phyloP scores from a whole-genome alignment of 2,888 invertebrate species.

The Daptonema setosum region DNA sequence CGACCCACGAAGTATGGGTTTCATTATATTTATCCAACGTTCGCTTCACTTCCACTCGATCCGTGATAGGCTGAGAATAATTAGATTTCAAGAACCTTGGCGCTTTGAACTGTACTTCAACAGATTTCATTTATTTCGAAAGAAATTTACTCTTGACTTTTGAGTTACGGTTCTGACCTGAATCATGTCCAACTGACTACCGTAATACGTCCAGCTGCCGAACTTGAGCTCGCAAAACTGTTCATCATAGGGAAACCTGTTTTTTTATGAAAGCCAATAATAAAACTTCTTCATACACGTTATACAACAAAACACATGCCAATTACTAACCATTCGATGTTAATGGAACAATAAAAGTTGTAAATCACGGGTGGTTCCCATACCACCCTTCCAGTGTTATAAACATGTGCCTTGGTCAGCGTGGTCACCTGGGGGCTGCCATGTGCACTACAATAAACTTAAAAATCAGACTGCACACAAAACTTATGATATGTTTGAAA shows the following conservation, averaged over 20 bases:
- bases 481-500: neutral
- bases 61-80: neutral
- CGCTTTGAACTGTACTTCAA: no score
- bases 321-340: slow-evolving; percentile 17
- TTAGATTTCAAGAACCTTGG: no score
- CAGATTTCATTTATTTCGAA: no score
- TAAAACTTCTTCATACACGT: no score
- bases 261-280: no score
- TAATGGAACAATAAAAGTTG: slow-evolving; percentile 22
- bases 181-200: slow-evolving; percentile 21
- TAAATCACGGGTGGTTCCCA: slow-evolving; percentile 23
- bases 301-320: neutral
- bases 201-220: slow-evolving; percentile 24
- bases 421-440: slow-evolving; percentile 21
- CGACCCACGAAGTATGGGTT: slow-evolving; percentile 12
- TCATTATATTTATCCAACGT: neutral
- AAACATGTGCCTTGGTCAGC: slow-evolving; percentile 18
- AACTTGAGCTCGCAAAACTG: slow-evolving; percentile 24
- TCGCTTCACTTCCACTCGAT: neutral
- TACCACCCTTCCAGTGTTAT: slow-evolving; percentile 15
- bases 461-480: neutral
- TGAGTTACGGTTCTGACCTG: slow-evolving; percentile 14
- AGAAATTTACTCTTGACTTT: neutral
- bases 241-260: slow-evolving; percentile 22
- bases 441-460: slow-evolving; percentile 14